A percentile compares a stretch with the other conserved stretches of the same genome.
Evolutionary conservation across 2,888 invertebrate species (phyloP).

Genomic region (Pheosia gnoma): DNA sequence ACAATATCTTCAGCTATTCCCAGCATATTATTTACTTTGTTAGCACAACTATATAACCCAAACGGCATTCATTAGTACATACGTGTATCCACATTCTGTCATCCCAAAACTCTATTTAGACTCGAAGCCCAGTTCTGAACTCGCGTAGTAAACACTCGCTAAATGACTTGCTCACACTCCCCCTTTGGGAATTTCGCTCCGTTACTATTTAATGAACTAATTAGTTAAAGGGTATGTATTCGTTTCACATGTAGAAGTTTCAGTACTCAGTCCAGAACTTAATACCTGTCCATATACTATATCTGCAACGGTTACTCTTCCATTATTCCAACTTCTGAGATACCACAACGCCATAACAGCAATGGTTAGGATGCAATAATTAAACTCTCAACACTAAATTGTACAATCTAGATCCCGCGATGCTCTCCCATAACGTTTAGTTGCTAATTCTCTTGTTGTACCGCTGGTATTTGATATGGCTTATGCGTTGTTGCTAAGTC

Average conservation of each 20-base stretch:
- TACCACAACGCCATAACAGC: not conserved
- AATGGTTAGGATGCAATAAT: not conserved
- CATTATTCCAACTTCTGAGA: not conserved
- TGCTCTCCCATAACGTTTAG: not conserved
- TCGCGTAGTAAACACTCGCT: slow-evolving; percentile 6
- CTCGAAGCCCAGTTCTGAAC: slow-evolving; percentile 15
- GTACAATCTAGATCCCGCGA: not conserved
- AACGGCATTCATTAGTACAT: slow-evolving; percentile 24
- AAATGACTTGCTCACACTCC: slow-evolving; percentile 3
- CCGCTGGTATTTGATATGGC: slow-evolving; percentile 17
- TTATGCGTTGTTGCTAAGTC: slow-evolving; percentile 27
- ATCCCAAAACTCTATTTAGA: slow-evolving; percentile 33
- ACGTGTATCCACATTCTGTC: slow-evolving; percentile 25
- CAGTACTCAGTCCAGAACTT: not conserved
- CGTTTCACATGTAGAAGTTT: not conserved
- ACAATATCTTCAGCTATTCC: not conserved
- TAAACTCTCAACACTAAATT: not conserved
- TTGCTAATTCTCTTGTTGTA: slow-evolving; percentile 3
- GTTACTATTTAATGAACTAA: slow-evolving; percentile 1
- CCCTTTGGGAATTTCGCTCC: not conserved
- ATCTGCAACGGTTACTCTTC: too few species aligned
- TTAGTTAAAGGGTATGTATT: not conserved
- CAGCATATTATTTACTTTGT: not conserved
- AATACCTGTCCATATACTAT: too few species aligned
- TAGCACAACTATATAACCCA: slow-evolving; percentile 1